Base-by-base conservation (phyloP, 2,113 vertebrate species). In the Siphamia tubifer region DNA sequence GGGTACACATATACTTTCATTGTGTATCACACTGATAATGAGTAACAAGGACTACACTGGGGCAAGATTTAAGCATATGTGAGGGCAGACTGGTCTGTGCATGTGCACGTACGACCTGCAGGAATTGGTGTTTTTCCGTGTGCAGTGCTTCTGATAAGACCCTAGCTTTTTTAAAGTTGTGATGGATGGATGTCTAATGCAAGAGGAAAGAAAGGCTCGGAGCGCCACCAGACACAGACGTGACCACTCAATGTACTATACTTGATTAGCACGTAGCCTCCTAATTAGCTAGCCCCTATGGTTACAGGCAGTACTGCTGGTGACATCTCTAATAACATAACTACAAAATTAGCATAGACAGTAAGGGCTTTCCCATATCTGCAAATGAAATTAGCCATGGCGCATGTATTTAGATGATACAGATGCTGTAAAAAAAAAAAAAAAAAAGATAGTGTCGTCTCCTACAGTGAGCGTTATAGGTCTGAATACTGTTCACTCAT, bases 131-230 rank as follows among this genome's bases (percentile, higher is more conserved):
- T 61, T 28, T 36, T 48, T 58, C 21, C 6, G 21, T 55, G 35
- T 43, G 86, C 92, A 93, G 58, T 94, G 92, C 91, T 90, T 91
- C 90, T 91, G 30, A 51, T 73, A 68, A 80, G 81, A 81, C 54
- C 19, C 54, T 81, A 93, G 93, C 93, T 93, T 96, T 96, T 95
- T 93, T 87, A 79, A 96, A 96, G 93, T 93, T 92, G 91, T 98
- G 96, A 99, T 93, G 95, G 93, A 94, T 94, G 94, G 95, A 95
- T 94, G 91, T 93, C 93, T 98, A 97, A 99, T 96, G 91, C 85
- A 84, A 96, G 92, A 87, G 93, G 96, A 98, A 95, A 90, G 95
- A 94, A 94, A 92, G 91, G 93, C 93, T 95, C 89, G 71, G 91
- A 91, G 79, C 94, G 85, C 91, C 95, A 92, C 93, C 94, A 94